Conservation (phyloP, 30 jellyfish, hydroid and myxozoan species). For the Pelagia noctiluca region DNA sequence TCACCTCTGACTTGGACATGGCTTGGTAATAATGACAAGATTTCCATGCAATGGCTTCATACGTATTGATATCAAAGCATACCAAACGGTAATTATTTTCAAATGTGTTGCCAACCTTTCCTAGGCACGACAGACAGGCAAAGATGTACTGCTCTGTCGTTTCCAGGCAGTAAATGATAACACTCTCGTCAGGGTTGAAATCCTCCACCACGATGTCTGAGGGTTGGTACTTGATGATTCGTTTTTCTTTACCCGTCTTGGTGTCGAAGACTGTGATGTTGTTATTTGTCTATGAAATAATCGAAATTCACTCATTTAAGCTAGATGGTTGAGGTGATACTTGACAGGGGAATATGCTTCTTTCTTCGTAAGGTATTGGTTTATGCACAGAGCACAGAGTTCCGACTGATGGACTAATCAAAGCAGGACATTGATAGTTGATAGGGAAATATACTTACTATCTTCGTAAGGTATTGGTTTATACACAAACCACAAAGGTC, state of each 20-base stretch:
- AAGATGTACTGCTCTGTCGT: slow-evolving; percentile 19
- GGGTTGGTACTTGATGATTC: slow-evolving; percentile 12
- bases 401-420: no score
- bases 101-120: slow-evolving; percentile 25
- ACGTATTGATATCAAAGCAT: slow-evolving; percentile 49
- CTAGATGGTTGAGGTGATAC: no score
- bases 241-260: slow-evolving; percentile 39
- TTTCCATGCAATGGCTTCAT: slow-evolving; percentile 25
- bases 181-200: slow-evolving; percentile 2
- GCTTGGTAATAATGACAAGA: slow-evolving; percentile 14
- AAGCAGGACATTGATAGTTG: no score
- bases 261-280: neutral
- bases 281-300: neutral
- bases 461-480: no score
- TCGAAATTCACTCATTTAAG: neutral
- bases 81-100: slow-evolving; percentile 42
- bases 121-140: slow-evolving; percentile 43
- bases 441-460: no score
- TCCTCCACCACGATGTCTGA: slow-evolving; percentile 20
- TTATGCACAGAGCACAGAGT: no score
- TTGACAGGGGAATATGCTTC: no score
- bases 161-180: slow-evolving; percentile 1
- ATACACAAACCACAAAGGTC: no score
- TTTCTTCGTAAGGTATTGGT: no score
- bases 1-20: slow-evolving; percentile 54